Evolutionary conservation across 2,888 invertebrate species (phyloP).

Genomic region (Allophyes oxyacanthae): DNA sequence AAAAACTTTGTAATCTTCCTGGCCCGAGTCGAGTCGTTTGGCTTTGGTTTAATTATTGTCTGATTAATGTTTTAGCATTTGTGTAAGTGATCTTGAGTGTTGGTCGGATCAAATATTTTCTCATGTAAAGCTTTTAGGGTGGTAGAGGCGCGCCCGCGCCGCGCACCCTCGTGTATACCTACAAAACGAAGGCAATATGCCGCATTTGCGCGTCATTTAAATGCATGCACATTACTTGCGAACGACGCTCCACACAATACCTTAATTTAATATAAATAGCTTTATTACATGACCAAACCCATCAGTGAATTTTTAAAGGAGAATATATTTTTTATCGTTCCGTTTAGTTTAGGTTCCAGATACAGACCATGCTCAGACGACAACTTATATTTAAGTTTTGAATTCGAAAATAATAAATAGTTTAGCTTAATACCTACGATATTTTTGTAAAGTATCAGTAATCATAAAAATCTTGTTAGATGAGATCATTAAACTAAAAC

Average conservation of each 20-base stretch:
- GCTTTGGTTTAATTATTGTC: too few relatives aligned
- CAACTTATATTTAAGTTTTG: too few relatives aligned
- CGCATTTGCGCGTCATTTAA: slow-evolving; percentile 82
- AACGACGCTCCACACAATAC: slow-evolving; percentile 69
- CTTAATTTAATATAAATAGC: slow-evolving; percentile 79
- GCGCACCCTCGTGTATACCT: slow-evolving; percentile 27
- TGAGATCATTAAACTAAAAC: slow-evolving; percentile 34
- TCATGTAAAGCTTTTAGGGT: slow-evolving; percentile 57
- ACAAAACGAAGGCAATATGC: slow-evolving; percentile 52
- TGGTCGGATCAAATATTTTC: slow-evolving; percentile 36
- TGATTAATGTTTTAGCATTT: background rate
- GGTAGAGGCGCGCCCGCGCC: slow-evolving; percentile 38
- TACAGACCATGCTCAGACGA: background rate
- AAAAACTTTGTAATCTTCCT: slow-evolving; percentile 6
- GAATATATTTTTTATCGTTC: slow-evolving; percentile 16
- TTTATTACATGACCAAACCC: slow-evolving; percentile 66
- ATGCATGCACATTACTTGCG: slow-evolving; percentile 80
- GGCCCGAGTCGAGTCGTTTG: background rate
- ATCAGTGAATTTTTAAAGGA: slow-evolving; percentile 46
- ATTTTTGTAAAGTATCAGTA: too few relatives aligned
- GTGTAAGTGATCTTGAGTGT: slow-evolving; percentile 6
- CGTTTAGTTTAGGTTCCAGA: slow-evolving; percentile 8
- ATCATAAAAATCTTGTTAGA: slow-evolving; percentile 24
- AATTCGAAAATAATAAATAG: too few relatives aligned
- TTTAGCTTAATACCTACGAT: too few relatives aligned